Base-by-base conservation (phyloP, 2,797 vertebrate genomes). In the Poecilia gillii region DNA sequence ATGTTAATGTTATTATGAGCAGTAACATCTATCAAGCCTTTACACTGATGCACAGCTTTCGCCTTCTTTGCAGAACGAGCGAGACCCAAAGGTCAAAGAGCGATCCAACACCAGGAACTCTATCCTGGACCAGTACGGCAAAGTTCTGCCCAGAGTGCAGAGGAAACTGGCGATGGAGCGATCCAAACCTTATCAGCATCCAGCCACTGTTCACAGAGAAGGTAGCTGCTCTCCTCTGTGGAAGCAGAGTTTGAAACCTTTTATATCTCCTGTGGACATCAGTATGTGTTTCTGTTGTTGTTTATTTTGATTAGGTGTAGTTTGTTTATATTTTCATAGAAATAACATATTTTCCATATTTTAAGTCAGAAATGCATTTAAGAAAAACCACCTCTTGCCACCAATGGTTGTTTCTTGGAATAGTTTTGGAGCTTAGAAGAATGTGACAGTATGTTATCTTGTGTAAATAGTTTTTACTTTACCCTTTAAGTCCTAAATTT, bases 71-170 rank as follows among this genome's bases (percentile, higher is more conserved):
- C 88, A 99, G 98, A 96, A 95, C 71, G 97, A 98, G 85, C 89
- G 94, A 74, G 97, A 99, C 89, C 96, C 97, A 88, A 96, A 92
- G 82, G 92, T 97, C 80, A 96, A 96, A 90, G 97, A 98, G 72
- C 94, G 97, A 87, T 95, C 96, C 33, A 94, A 95, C 91, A 95
- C 94, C 36, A 97, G 98, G 88, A 99, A 99, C 93, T 95, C 97
- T 25, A 96, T 99, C 33, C 79, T 99, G 88, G 97, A 97, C 20
- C 97, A 97, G 0, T 98, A 97, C 76, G 93, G 94, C 12, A 99
- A 98, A 84, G 94, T 98, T 85, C 95, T 99, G 70, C 98, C 98
- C 41, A 95, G 95, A 89, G 95, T 98, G 71, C 98, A 99, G 74
- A 94, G 97, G 84, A 97, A 97, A 85, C 91, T 99, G 86, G 97